These are phyloP conservation scores for Gandaritis pyraliata DNA, from an alignment of 2,888 invertebrate species.

Conservation along the genomic window DNA sequence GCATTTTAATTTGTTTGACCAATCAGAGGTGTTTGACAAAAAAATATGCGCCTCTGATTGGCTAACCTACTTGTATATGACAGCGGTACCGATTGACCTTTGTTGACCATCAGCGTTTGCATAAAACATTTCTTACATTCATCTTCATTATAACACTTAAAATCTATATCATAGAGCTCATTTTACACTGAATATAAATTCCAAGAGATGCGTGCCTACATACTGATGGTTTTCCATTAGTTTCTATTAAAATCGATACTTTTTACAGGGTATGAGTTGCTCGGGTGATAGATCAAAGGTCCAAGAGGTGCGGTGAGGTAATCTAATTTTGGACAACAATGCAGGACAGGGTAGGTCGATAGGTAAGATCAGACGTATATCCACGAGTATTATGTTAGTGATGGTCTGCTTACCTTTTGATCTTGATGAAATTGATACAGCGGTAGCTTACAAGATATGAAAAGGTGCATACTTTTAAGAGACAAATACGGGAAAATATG, in stretches of 20 bases:
- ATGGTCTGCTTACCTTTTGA: too few species aligned
- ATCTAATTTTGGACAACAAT: constrained; percentile 16
- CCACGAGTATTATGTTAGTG: not conserved
- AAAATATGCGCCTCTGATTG: too few species aligned
- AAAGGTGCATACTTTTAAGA: too few species aligned
- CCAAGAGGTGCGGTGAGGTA: constrained; percentile 4
- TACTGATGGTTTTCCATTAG: constrained; percentile 21
- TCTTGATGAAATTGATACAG: not conserved
- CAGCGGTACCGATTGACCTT: too few species aligned
- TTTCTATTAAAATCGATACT: constrained; percentile 30
- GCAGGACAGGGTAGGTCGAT: constrained; percentile 3
- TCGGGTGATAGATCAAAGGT: constrained; percentile 24
- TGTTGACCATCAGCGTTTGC: too few species aligned
- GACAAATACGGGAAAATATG: too few species aligned
- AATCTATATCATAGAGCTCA: not conserved
- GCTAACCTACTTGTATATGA: too few species aligned
- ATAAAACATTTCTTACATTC: too few species aligned
- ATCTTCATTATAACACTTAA: too few species aligned
- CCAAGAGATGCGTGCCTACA: not conserved
- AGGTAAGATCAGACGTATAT: constrained; percentile 7
- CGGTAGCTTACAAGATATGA: not conserved
- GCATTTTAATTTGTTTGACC: too few species aligned
- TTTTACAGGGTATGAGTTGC: constrained; percentile 26
- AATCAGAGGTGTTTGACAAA: too few species aligned
- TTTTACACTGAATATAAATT: not conserved